phyloP scores from a whole-genome alignment of 2,113 vertebrate species.

The Prochilodus magdalenae region DNA sequence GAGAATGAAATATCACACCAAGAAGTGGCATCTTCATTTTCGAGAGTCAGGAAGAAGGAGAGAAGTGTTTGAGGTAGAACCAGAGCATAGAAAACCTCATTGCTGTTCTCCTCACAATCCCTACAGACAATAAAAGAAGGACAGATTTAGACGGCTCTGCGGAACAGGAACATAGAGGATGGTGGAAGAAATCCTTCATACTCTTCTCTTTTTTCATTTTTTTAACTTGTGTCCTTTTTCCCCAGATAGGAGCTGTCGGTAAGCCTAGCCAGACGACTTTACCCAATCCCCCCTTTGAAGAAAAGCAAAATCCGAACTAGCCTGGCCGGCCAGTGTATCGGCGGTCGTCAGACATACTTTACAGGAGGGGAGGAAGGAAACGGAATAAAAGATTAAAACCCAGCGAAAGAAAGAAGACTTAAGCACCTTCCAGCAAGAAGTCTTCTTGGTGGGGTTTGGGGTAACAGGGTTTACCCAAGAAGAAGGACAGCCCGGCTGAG shows the following conservation, averaged over 20 bases:
- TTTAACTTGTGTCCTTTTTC: neutral
- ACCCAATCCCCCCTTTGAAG: constrained; percentile 70
- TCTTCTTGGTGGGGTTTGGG: neutral
- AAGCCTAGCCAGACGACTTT: constrained; percentile 63
- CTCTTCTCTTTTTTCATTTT: constrained; percentile 61
- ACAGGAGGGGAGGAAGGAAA: constrained; percentile 31
- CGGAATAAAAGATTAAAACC: constrained; percentile 7
- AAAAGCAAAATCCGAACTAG: constrained; percentile 66
- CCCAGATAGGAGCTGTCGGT: constrained; percentile 63
- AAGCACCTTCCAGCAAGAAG: constrained; percentile 1
- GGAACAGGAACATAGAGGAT: constrained; percentile 17
- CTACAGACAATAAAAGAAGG: neutral
- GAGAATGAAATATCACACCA: no score
- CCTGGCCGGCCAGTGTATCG: constrained; percentile 57
- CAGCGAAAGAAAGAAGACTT: constrained; percentile 11
- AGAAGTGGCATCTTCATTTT: neutral
- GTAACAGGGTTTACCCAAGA: constrained; percentile 12
- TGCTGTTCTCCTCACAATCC: neutral
- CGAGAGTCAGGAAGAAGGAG: neutral
- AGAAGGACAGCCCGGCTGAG: constrained; percentile 2
- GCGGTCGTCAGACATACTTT: constrained; percentile 61
- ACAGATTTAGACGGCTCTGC: neutral
- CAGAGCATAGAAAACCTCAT: neutral
- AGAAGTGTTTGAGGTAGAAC: neutral
- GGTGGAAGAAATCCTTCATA: constrained; percentile 72